Percentiles rank a stretch among this genome's conserved stretches.
These are phyloP conservation scores for Heliconius charithonia DNA, from an alignment of 2,888 invertebrate species.

Conservation along the genomic window DNA sequence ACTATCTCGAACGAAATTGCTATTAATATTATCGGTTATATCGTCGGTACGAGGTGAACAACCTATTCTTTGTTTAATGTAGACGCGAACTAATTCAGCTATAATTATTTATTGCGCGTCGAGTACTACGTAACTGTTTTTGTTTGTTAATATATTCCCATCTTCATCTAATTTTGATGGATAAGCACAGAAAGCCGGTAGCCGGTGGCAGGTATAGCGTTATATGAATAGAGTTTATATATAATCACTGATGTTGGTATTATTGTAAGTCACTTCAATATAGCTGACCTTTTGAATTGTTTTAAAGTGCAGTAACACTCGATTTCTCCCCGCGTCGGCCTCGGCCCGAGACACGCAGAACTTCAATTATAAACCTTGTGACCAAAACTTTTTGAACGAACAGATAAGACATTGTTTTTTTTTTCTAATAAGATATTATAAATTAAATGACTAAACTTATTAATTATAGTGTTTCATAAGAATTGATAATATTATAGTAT, in stretches of 20 bases:
- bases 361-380: slow-evolving; percentile 43
- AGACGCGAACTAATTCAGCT: slow-evolving; percentile 39
- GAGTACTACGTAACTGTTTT: slow-evolving; percentile 35
- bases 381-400: slow-evolving; percentile 19
- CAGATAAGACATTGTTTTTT: background rate
- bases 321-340: slow-evolving; percentile 74
- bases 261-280: slow-evolving; percentile 29
- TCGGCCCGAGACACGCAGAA: slow-evolving; percentile 69
- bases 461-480: background rate
- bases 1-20: slow-evolving; percentile 41
- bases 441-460: background rate
- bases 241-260: background rate
- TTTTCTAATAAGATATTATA: background rate
- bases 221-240: background rate
- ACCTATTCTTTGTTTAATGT: slow-evolving; percentile 45
- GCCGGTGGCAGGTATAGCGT: background rate
- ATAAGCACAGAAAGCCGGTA: too few relatives aligned
- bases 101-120: slow-evolving; percentile 43
- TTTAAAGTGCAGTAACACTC: slow-evolving; percentile 55
- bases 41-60: slow-evolving; percentile 42
- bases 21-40: slow-evolving; percentile 46
- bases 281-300: slow-evolving; percentile 37
- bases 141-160: slow-evolving; percentile 26
- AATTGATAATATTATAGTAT: background rate
- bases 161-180: background rate